Base-by-base conservation (phyloP, 2,797 vertebrate species). In the Paguma larvata region DNA sequence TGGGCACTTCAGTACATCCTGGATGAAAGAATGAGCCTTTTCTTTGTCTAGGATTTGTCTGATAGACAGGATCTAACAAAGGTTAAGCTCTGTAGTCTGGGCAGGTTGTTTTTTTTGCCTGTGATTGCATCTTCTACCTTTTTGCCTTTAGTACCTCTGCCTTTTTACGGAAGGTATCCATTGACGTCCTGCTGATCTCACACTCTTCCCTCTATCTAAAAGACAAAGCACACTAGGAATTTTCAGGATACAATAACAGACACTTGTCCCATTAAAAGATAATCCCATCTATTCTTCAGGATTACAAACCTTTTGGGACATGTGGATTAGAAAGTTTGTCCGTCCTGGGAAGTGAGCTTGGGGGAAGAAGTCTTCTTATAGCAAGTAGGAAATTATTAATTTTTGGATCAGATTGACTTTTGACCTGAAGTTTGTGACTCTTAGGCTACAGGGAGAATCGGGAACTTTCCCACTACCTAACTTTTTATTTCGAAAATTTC, bases 401-500 rank as follows among this genome's bases (percentile, higher is more conserved):
- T 67, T 90, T 84, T 91, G 77, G n/a, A 59, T 59, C 27, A 79
- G 11, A 75, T 91, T 91, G 92, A 19, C 18, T 79, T 34, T 32
- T 78, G 51, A 92, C 38, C 14, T 79, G 14, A 93, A 90, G 38
- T 96, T 77, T 91, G 41, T 83, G 48, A 96, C 46, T 72, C 48
- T 73, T 82, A 94, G 16, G 68, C 62, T 46, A 82, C 1, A 86
- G 89, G 62, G 51, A 93, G 21, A 92, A 65, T 68, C 12, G n/a
- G 25, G n/a, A 83, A 70, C 5, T 95, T 84, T 11, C 7, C 8
- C 0, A 0, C 44, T 62, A 15, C 14, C 3, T 21, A 89, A n/a
- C 8, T 70, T 91, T 73, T 93, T 91, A 72, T 91, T 93, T 93
- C 93, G 65, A 93, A 95, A 95, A 79, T 88, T 91, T 89, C 12